Evolutionary conservation across 1,140 invertebrate genomes (phyloP), one percentile per base, ranked within the genome.

Genomic region (Trichonephila clavata): DNA sequence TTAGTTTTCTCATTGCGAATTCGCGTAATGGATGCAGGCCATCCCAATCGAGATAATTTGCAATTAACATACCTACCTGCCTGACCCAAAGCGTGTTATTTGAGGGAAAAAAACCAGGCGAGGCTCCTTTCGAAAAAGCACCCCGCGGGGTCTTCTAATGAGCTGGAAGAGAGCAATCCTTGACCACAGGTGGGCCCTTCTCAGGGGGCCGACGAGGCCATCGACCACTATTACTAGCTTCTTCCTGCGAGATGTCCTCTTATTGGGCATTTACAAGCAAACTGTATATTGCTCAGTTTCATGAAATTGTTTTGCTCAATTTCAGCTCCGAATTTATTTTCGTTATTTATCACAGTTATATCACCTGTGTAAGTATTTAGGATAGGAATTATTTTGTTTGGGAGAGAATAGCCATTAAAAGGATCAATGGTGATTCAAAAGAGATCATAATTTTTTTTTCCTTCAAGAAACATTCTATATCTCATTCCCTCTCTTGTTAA

Each of bases 181-280:
- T 93, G 92, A 93, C 92, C 92, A 93, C 92, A 65, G 92, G 92
- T 93, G 92, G 92, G 92, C 92, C 68, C 84, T 39, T 60, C 68
- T 24, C 20, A 63, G 68, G 86, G 86, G 92, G 84, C 50, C 83
- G 63, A 24, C 27, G 57, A 92, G 91, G 91, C 91, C 83, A 77
- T 92, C 83, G 91, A 92, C 91, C 83, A 92, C 39, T 80, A 1
- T 43, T 32, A 86, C 2, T 39, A 14, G 63, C 27, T 63, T 84
- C 61, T 71, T 71, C 60, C 68, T 71, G n/a, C 61, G 6, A n/a
- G 14, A 89, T 71, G 16, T 50, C 65, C 65, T 27, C 32, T 84
- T 59, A 60, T 27, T 21, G 88, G 39, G n/a, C 32, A 90, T 90
- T 90, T 90, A 60, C 50, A 90, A 80, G 39, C 88, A 68, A 90